Conservation (phyloP, 2,888 invertebrate genomes). For the Parapristionchus giblindavisi region DNA sequence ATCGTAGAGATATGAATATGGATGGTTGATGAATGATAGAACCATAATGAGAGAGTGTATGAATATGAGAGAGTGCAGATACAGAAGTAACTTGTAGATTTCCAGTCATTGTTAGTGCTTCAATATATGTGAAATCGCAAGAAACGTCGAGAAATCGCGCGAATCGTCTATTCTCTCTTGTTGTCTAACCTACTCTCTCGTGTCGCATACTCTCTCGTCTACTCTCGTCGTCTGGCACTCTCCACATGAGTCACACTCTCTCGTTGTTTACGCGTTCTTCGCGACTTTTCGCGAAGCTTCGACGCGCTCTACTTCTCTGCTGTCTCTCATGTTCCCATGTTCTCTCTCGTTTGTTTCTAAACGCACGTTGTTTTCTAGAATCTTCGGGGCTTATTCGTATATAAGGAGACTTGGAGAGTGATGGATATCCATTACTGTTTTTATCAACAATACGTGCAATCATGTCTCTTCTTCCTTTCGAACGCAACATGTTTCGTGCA, state of each 20-base stretch:
- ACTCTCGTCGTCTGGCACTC: constrained; percentile 27
- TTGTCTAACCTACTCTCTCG: constrained; percentile 8
- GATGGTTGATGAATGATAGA: too few species aligned
- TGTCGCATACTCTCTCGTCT: background rate
- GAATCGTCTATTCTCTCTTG: background rate
- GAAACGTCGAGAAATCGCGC: background rate
- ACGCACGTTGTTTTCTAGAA: background rate
- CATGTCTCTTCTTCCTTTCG: background rate
- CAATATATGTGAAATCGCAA: background rate
- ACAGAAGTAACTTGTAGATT: background rate
- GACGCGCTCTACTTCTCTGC: background rate
- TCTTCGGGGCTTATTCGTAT: background rate
- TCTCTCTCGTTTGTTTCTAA: background rate
- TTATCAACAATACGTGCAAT: constrained; percentile 19
- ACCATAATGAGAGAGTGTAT: too few species aligned
- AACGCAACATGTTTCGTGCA: constrained; percentile 3
- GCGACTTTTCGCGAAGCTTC: background rate
- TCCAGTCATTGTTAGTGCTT: background rate
- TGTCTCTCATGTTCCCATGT: background rate
- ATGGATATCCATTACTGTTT: background rate
- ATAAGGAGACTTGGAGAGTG: background rate
- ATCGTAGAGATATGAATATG: background rate
- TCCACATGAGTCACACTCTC: background rate
- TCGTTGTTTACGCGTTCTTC: background rate
- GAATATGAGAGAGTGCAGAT: background rate